Percentiles rank a stretch among this genome's conserved stretches.
These are phyloP conservation scores for Neocrepidodera transversa DNA, from an alignment of 2,888 invertebrate species.

Conservation along the genomic window DNA sequence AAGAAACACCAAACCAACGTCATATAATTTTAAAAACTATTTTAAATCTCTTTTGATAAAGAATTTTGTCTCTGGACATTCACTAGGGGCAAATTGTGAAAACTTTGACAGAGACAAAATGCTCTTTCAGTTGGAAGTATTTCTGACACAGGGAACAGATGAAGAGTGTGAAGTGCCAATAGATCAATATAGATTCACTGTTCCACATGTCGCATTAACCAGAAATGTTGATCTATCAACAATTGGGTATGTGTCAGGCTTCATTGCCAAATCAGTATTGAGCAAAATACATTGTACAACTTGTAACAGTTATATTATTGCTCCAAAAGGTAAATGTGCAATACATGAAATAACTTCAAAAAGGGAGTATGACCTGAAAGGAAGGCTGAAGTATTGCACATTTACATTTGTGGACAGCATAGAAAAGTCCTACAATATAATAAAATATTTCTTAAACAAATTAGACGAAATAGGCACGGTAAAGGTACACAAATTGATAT, in stretches of 20 bases:
- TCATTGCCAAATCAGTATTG: too few relatives aligned
- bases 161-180: background rate
- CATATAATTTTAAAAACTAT: background rate
- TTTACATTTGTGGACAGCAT: slow-evolving; percentile 1
- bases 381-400: slow-evolving; percentile 2
- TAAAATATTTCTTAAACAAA: background rate
- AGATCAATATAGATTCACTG: too few relatives aligned
- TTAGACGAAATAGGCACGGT: background rate
- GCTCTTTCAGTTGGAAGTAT: background rate
- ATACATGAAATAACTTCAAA: background rate
- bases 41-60: background rate
- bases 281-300: too few relatives aligned
- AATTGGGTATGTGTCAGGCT: too few relatives aligned
- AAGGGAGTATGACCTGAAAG: background rate
- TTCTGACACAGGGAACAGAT: background rate
- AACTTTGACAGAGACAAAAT: background rate
- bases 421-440: background rate
- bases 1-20: background rate
- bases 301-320: too few relatives aligned
- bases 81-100: slow-evolving; percentile 3
- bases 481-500: background rate
- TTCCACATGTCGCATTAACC: too few relatives aligned
- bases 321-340: too few relatives aligned
- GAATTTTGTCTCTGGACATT: slow-evolving; percentile 1
- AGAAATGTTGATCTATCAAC: too few relatives aligned